Conservation (phyloP, 2,113 vertebrate species). For the Zosterops lateralis region DNA sequence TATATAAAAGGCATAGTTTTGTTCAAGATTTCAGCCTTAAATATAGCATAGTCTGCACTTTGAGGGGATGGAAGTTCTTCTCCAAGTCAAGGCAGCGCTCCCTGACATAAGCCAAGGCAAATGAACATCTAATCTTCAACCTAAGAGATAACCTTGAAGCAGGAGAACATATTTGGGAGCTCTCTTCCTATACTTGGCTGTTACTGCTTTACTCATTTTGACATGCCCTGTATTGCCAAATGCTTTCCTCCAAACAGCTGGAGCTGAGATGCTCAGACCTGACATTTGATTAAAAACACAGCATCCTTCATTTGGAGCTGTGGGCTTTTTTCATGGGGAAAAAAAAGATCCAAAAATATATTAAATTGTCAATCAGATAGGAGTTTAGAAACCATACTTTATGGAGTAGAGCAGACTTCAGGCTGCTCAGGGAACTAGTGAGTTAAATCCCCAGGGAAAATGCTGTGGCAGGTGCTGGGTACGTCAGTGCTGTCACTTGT, state of each 20-base stretch:
- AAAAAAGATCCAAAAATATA: not conserved
- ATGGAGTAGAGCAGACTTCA: not conserved
- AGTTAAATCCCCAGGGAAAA: not conserved
- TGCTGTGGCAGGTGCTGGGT: not conserved
- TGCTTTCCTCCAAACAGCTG: not conserved
- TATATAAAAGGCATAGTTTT: not conserved
- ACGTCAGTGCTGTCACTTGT: not conserved
- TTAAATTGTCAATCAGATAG: not conserved
- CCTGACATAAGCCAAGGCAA: not conserved
- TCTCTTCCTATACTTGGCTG: not conserved
- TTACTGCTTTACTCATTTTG: not conserved
- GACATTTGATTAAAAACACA: conserved; percentile 15
- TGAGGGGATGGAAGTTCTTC: not conserved
- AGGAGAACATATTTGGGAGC: not conserved
- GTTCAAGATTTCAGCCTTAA: not conserved
- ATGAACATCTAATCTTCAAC: not conserved
- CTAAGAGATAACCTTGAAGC: conserved; percentile 26
- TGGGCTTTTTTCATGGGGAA: not conserved
- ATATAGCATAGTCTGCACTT: not conserved
- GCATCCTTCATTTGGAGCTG: not conserved
- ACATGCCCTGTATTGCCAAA: not conserved
- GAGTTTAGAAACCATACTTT: not conserved
- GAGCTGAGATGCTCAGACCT: not conserved
- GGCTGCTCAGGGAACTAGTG: not conserved
- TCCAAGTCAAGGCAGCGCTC: not conserved